These are phyloP conservation scores for Ibycter americanus DNA, from an alignment of 2,797 vertebrate genomes.

Conservation along the genomic window DNA sequence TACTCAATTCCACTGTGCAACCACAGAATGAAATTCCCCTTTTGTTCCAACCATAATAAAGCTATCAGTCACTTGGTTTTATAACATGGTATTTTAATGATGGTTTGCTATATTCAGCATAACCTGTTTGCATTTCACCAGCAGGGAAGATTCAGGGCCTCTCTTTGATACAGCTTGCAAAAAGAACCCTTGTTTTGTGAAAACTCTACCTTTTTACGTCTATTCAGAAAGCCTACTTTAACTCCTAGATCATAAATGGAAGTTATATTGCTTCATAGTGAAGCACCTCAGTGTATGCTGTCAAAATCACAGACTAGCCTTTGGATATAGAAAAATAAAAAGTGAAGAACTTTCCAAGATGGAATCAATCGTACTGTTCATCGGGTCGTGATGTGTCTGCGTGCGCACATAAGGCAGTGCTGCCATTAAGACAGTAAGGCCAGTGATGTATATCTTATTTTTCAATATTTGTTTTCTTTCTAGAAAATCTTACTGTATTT, in stretches of 20 bases:
- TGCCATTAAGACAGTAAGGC: neutral
- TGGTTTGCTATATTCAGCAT: neutral
- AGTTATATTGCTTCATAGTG: neutral
- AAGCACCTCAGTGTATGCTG: neutral
- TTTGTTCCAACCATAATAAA: neutral
- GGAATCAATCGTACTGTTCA: rapidly evolving
- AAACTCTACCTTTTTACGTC: neutral
- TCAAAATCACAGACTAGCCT: neutral
- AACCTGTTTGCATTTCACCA: constrained; percentile 1
- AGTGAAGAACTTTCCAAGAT: neutral
- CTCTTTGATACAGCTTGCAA: neutral
- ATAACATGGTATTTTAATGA: neutral
- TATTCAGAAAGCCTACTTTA: neutral
- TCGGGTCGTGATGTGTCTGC: neutral
- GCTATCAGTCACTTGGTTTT: neutral
- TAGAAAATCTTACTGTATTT: neutral
- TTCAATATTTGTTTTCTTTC: neutral
- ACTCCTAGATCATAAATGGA: neutral
- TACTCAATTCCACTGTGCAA: neutral
- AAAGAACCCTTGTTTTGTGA: neutral
- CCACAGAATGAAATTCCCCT: neutral
- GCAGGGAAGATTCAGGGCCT: neutral
- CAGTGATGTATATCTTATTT: neutral
- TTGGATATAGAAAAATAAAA: neutral
- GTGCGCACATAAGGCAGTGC: neutral